Evolutionary conservation across 2,888 invertebrate species (phyloP).

Genomic region (Tenthredo scrophulariae): DNA sequence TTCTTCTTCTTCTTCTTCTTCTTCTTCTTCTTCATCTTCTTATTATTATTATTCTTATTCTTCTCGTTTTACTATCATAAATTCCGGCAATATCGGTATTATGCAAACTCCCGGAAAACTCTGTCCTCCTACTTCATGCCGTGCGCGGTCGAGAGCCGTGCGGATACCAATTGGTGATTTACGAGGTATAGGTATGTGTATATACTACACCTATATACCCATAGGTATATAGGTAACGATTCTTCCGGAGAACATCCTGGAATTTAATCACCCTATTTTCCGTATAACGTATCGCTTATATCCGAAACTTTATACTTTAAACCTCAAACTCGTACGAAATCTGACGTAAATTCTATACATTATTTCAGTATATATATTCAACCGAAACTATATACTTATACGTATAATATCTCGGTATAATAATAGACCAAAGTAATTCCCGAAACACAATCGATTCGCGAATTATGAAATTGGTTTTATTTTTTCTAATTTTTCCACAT

Average conservation of each 20-base stretch:
- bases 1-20: neutral
- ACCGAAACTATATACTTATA: neutral
- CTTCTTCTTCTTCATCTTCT: neutral
- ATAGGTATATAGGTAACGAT: neutral
- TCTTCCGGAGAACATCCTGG: neutral
- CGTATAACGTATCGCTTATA: neutral
- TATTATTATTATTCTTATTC: neutral
- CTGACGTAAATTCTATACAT: neutral
- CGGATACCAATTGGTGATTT: constrained; percentile 18
- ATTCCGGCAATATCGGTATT: constrained; percentile 19
- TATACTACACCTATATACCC: neutral
- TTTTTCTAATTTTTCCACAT: too few species aligned
- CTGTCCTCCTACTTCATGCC: neutral
- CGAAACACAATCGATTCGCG: too few species aligned
- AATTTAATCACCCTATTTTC: constrained; percentile 11
- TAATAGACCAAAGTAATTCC: too few species aligned
- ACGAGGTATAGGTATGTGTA: neutral
- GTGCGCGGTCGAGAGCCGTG: neutral
- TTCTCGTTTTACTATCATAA: neutral
- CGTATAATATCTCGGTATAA: too few species aligned
- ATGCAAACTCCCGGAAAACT: constrained; percentile 9
- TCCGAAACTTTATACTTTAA: neutral
- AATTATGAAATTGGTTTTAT: too few species aligned
- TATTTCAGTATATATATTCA: neutral
- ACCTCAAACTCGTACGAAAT: neutral